These are phyloP conservation scores for Microcebus griseorufus DNA, from an alignment of 2,113 vertebrate genomes.

Conservation along the genomic window DNA sequence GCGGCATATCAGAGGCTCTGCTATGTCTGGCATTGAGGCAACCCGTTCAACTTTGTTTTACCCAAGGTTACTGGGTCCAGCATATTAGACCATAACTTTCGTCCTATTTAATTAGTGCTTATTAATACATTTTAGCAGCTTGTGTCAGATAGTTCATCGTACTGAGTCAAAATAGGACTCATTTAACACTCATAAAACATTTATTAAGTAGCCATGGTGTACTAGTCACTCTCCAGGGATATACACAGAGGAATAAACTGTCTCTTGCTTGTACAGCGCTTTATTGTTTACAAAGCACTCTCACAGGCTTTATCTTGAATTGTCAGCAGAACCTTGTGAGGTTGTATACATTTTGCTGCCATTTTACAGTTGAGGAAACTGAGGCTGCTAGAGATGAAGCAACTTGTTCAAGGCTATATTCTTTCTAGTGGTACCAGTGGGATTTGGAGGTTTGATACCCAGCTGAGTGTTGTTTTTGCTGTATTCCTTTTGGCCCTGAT, in stretches of 20 bases:
- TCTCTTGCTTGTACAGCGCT: neutral
- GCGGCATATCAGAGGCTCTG: neutral
- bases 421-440: neutral
- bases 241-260: neutral
- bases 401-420: neutral
- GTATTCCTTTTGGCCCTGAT: neutral
- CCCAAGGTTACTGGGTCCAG: neutral
- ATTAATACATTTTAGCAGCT: neutral
- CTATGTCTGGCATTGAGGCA: neutral
- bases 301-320: neutral
- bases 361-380: neutral
- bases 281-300: neutral
- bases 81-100: neutral
- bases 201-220: neutral
- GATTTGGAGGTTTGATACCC: neutral
- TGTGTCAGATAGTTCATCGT: constrained; percentile 57
- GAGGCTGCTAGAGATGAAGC: neutral
- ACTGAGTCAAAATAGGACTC: neutral
- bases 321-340: neutral
- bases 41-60: neutral
- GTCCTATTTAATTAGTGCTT: neutral
- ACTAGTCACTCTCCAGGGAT: neutral
- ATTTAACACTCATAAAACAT: neutral
- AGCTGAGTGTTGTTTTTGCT: neutral
- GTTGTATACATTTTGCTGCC: neutral